phyloP scores from a whole-genome alignment of 2,797 vertebrate genomes.

The Columba guinea region DNA sequence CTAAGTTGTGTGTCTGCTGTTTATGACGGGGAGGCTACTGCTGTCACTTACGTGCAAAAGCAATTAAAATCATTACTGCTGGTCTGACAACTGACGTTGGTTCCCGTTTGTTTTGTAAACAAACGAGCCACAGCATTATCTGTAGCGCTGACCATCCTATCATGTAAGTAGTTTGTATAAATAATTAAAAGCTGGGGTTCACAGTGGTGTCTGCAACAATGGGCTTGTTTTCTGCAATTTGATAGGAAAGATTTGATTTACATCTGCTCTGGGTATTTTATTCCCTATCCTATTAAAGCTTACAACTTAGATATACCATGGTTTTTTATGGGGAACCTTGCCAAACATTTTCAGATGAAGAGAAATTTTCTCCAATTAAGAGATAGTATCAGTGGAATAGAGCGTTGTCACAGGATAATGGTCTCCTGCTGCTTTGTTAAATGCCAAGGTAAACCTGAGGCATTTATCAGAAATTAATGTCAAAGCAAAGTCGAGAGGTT shows the following conservation, averaged over 20 bases:
- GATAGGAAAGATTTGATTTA: conserved; percentile 74
- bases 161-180: conserved; percentile 55
- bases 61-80: conserved; percentile 50
- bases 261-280: conserved; percentile 77
- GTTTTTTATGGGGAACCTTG: conserved; percentile 59
- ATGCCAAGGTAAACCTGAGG: conserved; percentile 73
- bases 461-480: conserved; percentile 77
- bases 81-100: not conserved
- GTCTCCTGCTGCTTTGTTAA: conserved; percentile 75
- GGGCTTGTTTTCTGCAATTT: conserved; percentile 70
- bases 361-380: conserved; percentile 76
- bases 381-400: conserved; percentile 72
- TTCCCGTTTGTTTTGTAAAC: conserved; percentile 4
- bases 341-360: conserved; percentile 73
- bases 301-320: conserved; percentile 65
- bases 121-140: conserved; percentile 28
- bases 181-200: conserved; percentile 74
- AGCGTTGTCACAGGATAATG: conserved; percentile 69
- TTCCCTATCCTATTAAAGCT: conserved; percentile 76
- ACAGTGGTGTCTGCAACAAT: conserved; percentile 52
- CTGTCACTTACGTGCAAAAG: not conserved
- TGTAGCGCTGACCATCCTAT: conserved; percentile 30
- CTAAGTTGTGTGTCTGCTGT: not conserved
- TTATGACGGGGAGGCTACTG: not conserved
- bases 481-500: conserved; percentile 72